These are phyloP conservation scores for Nipponacmea schrenckii DNA, from an alignment of 2,888 invertebrate genomes.

Conservation along the genomic window DNA sequence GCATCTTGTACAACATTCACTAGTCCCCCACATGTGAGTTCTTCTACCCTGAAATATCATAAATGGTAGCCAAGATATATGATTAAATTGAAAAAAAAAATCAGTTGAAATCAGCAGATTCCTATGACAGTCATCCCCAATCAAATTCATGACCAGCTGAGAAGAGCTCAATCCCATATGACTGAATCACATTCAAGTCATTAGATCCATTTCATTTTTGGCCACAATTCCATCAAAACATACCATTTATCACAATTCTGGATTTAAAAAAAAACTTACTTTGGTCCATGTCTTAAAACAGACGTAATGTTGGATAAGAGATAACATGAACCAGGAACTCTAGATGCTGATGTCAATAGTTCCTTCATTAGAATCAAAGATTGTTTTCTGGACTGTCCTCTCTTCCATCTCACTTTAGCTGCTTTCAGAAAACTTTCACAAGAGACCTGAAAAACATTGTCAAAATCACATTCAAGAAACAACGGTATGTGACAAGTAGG, in stretches of 20 bases:
- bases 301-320: conserved; percentile 65
- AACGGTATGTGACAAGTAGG: not conserved
- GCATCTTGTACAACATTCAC: conserved; percentile 62
- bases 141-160: no score
- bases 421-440: conserved; percentile 62
- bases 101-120: no score
- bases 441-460: conserved; percentile 50
- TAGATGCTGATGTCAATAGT: conserved; percentile 60
- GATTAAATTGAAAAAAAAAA: no score
- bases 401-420: conserved; percentile 57
- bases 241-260: no score
- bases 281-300: conserved; percentile 64
- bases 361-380: conserved; percentile 66
- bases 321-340: conserved; percentile 64
- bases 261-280: conserved; percentile 45
- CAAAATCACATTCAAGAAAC: conserved; percentile 1
- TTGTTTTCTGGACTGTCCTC: conserved; percentile 61
- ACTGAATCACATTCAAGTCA: no score
- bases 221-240: no score
- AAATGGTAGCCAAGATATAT: not conserved
- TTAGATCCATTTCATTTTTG: no score
- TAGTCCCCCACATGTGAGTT: conserved; percentile 66
- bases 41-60: conserved; percentile 49
- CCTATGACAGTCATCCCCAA: no score
- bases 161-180: no score